Base-by-base conservation (phyloP, 2,888 invertebrate genomes). In the Agapostemon virescens region DNA sequence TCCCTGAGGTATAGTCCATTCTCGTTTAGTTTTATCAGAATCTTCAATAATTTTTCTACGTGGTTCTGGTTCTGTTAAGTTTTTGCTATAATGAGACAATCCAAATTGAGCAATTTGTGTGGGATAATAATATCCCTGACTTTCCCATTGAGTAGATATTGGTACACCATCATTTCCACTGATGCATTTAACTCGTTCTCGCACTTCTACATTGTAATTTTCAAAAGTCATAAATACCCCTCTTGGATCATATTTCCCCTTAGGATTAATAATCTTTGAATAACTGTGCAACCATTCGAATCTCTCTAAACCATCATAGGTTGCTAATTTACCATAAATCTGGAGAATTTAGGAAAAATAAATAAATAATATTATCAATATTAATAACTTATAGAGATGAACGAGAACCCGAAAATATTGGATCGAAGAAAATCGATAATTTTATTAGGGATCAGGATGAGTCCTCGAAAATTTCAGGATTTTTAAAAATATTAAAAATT, bases 61-160 rank as follows among this genome's bases (percentile, higher is more conserved):
- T 0, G 98, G 97, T 86, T 97, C 96, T 0, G 96, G 96, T 89
- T 98, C 98, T 0, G 97, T 97, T 20, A 98, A 93, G 93, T 98
- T 97, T 93, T 99, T 98, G 93, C 98, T 98, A 93, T 98, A 99
- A 93, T 99, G 99, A 15, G 98, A 98, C 76, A 99, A 93, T 0
- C 98, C 99, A 92, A 98, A 99, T 93, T 99, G 99, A 9, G 99
- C 98, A 85, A 99, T 98, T 93, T 99, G 99, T 1, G 98, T 99
- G 0, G 99, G 98, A 93, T 99, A 99, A 93, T 96, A 98, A 93
- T 99, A 99, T 0, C 99, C 99, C 83, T 96, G 95, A 49, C 97
- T 96, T 88, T 98, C 97, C 99, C 99, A 99, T 91, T 98, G 98
- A 0, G 97, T 98, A n/a, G 98, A 98, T 73, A 98, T 96, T 0